Evolutionary conservation across 2,888 invertebrate species (phyloP), one percentile per base, ranked within the genome.

Genomic region (Cerastoderma edule): DNA sequence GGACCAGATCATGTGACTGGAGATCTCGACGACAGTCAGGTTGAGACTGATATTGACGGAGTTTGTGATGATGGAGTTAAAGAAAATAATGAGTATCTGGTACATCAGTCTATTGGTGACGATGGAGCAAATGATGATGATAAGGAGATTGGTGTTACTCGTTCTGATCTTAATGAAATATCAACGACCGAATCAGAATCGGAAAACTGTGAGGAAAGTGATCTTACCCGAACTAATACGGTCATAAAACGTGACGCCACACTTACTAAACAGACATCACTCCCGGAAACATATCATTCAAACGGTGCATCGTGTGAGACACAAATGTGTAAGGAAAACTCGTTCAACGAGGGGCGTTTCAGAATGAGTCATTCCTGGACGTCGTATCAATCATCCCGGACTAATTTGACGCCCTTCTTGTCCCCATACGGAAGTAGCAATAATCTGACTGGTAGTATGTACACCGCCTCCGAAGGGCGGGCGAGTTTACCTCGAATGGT

Each of bases 361-460:
- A 57, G n/a, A 32, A n/a, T 28, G 5, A 57, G 65, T 48, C 65
- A 44, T 27, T 69, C 74, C 13, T 39, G 53, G 64, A 54, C 54
- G 1, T 63, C 56, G 13, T 63, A 33, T 35, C 44, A 44, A n/a
- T 67, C 71, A 28, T 63, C 35, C 5, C 44, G 56, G 8, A 27
- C 27, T 4, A 54, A 48, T 16, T 10, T 46, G 3, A 60, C 48
- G 10, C 56, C 69, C 16, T 73, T 68, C 65, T 30, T 76, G 2
- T 76, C 80, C 19, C 69, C 79, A 5, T 28, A 66, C 27, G 80
- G 33, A 27, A 79, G 78, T 64, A 73, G 68, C 35, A 73, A 70
- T 32, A 80, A 75, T 10, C 27, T 80, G n/a, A 76, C 73, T 13
- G 80, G 76, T 68, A 80, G 73, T 71, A 80, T 80, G 80, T 73